Base-by-base conservation (phyloP, 37 sponge, comb jelly and placozoan species). In the Oopsacas minuta region DNA sequence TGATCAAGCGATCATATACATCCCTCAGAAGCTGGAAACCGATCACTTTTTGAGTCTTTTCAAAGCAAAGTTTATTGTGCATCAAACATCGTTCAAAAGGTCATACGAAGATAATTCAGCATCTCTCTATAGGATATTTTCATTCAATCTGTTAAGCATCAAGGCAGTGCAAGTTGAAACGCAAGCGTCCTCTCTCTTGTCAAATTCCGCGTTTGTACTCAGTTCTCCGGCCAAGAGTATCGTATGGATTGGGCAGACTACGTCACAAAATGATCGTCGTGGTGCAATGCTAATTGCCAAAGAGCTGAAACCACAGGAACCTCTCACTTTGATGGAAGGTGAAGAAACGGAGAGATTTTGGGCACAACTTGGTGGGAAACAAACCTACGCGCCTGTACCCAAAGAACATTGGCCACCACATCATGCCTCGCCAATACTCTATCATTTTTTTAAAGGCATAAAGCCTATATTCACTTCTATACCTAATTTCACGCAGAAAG, bases 41-140 rank as follows among this genome's bases (percentile, higher is more conserved):
- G 86, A 52, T 30, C 83, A 85, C 82, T 86, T 88, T 28, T 86
- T 92, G 17, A 85, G 84, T 82, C 15, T 92, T 28, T 92, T 89
- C 87, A 89, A 89, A 52, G 92, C 90, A 37, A 89, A 89, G 35
- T 83, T 84, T 83, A 81, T 92, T 7, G 61, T 92, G 5, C 88
- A 88, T 39, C 75, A 61, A n/a, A n/a, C 5, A 5, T 61, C 75
- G 1, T 25, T 61, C 3, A n/a, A 5, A 20, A 3, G 75, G 5
- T 61, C 75, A 25, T 61, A 7, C 75, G 1, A 61, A 25, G 75
- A 61, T 34, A 61, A 61, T 61, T 32, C 75, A 7, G 22, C 28
- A 3, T 61, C 75, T 61, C 75, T 61, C 5, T 61, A 25, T 34
- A 10, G 75, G 22, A 61, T 61, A 61, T 61, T 61, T 12, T 61